phyloP scores from a whole-genome alignment of 2,113 vertebrate species.

The Coturnix japonica region DNA sequence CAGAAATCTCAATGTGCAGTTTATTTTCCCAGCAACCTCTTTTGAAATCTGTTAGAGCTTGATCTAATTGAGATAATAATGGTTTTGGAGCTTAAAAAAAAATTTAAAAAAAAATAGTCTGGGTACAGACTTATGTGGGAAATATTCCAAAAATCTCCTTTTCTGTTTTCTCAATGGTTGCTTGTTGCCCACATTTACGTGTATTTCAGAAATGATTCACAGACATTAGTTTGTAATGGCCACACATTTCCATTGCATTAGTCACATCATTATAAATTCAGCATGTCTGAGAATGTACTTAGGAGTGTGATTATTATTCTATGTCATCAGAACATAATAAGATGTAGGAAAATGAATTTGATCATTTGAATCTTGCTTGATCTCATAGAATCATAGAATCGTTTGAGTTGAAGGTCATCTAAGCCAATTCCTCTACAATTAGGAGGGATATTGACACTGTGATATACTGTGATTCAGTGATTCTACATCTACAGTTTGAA shows the following conservation, averaged over 20 bases:
- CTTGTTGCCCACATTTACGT: neutral
- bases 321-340: neutral
- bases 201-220: neutral
- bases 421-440: too few species aligned
- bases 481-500: too few species aligned
- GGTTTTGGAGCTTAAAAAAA: neutral
- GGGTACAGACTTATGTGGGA: neutral
- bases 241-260: neutral
- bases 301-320: neutral
- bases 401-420: too few species aligned
- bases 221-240: neutral
- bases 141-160: neutral
- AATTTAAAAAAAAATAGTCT: too few species aligned
- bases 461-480: too few species aligned
- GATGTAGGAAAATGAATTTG: neutral
- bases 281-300: neutral
- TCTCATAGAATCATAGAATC: neutral
- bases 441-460: too few species aligned
- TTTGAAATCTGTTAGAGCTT: neutral
- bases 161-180: neutral
- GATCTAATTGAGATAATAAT: neutral
- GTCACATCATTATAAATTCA: neutral
- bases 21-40: neutral
- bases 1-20: neutral
- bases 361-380: neutral